phyloP scores from a whole-genome alignment of 1,140 invertebrate species.

The Neoseiulus cucumeris region DNA sequence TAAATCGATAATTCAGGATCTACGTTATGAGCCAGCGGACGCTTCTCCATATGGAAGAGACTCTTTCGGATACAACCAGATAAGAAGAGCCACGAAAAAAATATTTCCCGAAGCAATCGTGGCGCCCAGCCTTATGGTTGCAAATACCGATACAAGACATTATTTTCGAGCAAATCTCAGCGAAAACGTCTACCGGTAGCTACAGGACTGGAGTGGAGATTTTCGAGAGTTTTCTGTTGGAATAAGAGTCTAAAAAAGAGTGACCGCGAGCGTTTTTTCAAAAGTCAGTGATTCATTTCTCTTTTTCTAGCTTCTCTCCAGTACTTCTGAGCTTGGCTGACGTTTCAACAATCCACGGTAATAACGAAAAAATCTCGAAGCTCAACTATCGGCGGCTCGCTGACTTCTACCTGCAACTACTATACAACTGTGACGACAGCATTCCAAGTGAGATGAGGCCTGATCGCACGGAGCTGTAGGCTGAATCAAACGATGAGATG shows the following conservation, averaged over 20 bases:
- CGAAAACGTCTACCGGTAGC: neutral
- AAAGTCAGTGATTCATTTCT: neutral
- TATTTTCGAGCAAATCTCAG: slow-evolving; percentile 23
- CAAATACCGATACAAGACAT: slow-evolving; percentile 36
- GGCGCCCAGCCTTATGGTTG: slow-evolving; percentile 33
- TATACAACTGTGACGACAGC: neutral
- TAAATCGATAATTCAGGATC: slow-evolving; percentile 21
- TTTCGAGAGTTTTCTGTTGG: too few species aligned
- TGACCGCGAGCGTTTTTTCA: too few species aligned
- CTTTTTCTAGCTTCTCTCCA: neutral
- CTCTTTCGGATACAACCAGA: slow-evolving; percentile 30
- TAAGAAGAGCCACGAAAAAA: slow-evolving; percentile 31
- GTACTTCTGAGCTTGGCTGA: neutral
- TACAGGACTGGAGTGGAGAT: too few species aligned
- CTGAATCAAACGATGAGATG: too few species aligned
- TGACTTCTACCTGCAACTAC: slow-evolving; percentile 8
- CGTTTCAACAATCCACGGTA: neutral
- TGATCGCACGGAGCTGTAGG: too few species aligned
- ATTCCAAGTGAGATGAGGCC: neutral
- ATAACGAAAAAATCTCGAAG: slow-evolving; percentile 4
- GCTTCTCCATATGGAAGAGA: slow-evolving; percentile 30
- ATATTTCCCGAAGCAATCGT: slow-evolving; percentile 30
- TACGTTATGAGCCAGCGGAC: slow-evolving; percentile 27
- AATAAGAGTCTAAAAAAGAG: too few species aligned
- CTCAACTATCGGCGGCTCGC: neutral